phyloP scores from a whole-genome alignment of 2,797 vertebrate genomes.

The Tamandua tetradactyla region DNA sequence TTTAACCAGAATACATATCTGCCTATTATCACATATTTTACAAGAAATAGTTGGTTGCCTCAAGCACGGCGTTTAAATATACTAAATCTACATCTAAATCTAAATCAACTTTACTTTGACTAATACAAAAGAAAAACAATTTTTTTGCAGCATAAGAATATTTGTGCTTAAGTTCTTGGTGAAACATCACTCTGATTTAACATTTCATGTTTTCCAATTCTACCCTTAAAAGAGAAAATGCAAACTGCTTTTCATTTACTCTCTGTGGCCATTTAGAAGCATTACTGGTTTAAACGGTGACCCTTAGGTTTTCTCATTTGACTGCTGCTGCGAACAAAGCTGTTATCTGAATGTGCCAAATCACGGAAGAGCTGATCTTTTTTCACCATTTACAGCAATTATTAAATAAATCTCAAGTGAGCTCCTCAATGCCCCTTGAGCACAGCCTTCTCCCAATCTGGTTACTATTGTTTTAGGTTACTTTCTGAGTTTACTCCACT shows the following conservation, averaged over 20 bases:
- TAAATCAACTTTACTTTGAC: not conserved
- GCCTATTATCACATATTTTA: not conserved
- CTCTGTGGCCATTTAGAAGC: not conserved
- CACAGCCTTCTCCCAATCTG: not conserved
- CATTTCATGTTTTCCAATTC: not conserved
- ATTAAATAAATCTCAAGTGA: rapidly evolving
- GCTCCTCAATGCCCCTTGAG: rapidly evolving
- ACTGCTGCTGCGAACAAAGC: rapidly evolving
- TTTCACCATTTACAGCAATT: not conserved
- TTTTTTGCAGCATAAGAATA: not conserved
- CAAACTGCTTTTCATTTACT: not conserved
- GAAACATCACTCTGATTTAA: not conserved
- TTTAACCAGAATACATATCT: not conserved
- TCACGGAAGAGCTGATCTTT: not conserved
- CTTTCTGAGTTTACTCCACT: not conserved
- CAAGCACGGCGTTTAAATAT: not conserved
- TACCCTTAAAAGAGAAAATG: not conserved
- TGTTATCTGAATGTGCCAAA: not conserved
- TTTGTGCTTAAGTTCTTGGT: not conserved
- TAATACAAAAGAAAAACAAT: not conserved
- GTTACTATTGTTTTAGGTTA: not conserved
- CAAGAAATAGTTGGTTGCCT: not conserved
- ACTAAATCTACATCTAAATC: no score
- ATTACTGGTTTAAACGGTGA: not conserved
- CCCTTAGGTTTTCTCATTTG: rapidly evolving